Conservation (phyloP, 2,888 invertebrate species). For the Linnaemya tessellans region DNA sequence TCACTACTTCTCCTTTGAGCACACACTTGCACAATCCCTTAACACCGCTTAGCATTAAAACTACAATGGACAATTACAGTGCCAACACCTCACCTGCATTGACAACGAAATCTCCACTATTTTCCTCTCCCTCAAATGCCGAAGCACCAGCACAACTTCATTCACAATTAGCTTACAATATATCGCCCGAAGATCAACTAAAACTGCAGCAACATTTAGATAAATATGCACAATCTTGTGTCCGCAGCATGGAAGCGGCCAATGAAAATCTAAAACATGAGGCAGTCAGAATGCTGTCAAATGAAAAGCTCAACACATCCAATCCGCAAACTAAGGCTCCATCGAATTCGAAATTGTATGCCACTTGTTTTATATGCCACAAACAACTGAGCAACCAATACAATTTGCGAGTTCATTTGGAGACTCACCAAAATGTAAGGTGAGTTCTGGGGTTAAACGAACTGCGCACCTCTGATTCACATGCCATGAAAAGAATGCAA, state of each 20-base stretch:
- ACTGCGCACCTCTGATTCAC: too few relatives aligned
- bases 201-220: constrained; percentile 75
- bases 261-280: constrained; percentile 67
- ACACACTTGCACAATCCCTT: constrained; percentile 73
- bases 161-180: constrained; percentile 60
- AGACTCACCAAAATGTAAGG: constrained; percentile 93
- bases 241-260: constrained; percentile 74
- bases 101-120: constrained; percentile 49
- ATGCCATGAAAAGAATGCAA: too few relatives aligned
- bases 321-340: constrained; percentile 78
- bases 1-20: constrained; percentile 2
- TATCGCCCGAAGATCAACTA: constrained; percentile 71
- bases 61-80: constrained; percentile 56
- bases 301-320: constrained; percentile 54
- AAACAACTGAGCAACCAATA: constrained; percentile 95
- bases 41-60: constrained; percentile 70
- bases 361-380: constrained; percentile 92
- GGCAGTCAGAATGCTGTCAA: constrained; percentile 55
- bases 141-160: constrained; percentile 49
- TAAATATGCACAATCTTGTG: constrained; percentile 78
- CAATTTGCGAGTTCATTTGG: constrained; percentile 94
- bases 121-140: constrained; percentile 48
- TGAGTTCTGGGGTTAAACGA: constrained; percentile 71
- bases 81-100: constrained; percentile 49
- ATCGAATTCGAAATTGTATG: constrained; percentile 85